Base-by-base conservation (phyloP, 2,113 vertebrate genomes). In the Halichoeres trimaculatus region DNA sequence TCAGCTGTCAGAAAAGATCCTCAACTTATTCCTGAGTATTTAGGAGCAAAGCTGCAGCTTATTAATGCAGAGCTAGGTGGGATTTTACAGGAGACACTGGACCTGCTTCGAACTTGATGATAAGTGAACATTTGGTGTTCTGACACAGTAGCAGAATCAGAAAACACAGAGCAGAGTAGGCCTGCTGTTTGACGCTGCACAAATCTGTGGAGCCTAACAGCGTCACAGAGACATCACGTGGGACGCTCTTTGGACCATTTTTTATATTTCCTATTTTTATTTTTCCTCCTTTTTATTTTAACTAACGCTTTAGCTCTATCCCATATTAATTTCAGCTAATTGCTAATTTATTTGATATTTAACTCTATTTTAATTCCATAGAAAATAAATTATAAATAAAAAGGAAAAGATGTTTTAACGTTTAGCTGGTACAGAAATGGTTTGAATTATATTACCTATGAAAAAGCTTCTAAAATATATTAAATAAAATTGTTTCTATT, bases 151-250 rank as follows among this genome's bases (percentile, higher is more conserved):
- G 16, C n/a, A 54, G n/a, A 52, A 20, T 0, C 38, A 30, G 30
- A 45, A 50, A 70, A 64, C 11, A 30, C 41, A 22, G 12, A 35
- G 45, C 23, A 45, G 36, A 20, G 4, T 36, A 62, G 70, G 60
- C 43, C 54, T 56, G 57, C 36, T 1, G 51, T 34, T n/a, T 76
- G 69, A 55, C 65, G 45, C 66, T 70, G 74, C 55, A 30, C 67
- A 78, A 20, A 64, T 55, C 55, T 78, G 45, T 69, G 61, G 60
- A 67, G 76, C 52, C 38, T 53, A 79, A 62, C 69, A 57, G 67
- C 76, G 36, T 64, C 54, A 62, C 67, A 53, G 24, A 75, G 41
- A 20, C 75, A 83, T 85, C 86, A 86, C 68, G 77, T 81, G 84
- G 70, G 76, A 11, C 57, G 38, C 20, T 45, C 43, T 45, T 8